A percentile compares a stretch with the other conserved stretches of the same genome.
These are phyloP conservation scores for Caenorhabditis parvicauda DNA, from an alignment of 2,888 invertebrate genomes.

Conservation along the genomic window DNA sequence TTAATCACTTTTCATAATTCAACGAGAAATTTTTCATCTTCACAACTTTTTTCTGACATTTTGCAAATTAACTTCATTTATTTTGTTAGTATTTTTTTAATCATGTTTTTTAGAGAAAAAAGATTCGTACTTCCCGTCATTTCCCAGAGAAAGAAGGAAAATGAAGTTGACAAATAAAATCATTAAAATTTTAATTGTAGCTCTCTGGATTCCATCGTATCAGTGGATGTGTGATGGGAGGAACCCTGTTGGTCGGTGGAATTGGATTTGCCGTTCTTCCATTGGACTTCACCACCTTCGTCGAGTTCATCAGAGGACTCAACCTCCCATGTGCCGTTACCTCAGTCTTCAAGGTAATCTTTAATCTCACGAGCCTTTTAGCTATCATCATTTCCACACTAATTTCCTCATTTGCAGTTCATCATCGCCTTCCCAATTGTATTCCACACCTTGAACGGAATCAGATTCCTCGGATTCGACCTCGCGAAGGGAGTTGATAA, in stretches of 20 bases:
- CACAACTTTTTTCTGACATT: background rate
- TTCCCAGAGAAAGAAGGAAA: background rate
- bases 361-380: background rate
- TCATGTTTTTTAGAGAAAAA: too few relatives aligned
- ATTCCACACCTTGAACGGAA: slow-evolving; percentile 62
- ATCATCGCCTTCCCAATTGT: slow-evolving; percentile 60
- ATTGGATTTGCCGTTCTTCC: slow-evolving; percentile 58
- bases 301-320: slow-evolving; percentile 51
- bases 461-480: slow-evolving; percentile 61
- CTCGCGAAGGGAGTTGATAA: slow-evolving; percentile 53
- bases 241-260: slow-evolving; percentile 58
- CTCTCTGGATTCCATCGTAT: slow-evolving; percentile 60
- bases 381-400: background rate
- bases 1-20: background rate
- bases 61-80: background rate
- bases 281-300: slow-evolving; percentile 54
- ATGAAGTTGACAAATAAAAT: background rate
- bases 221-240: slow-evolving; percentile 59
- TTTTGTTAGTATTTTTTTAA: slow-evolving; percentile 1
- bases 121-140: too few relatives aligned
- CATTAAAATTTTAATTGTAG: slow-evolving; percentile 11
- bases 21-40: too few relatives aligned
- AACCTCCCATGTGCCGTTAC: slow-evolving; percentile 54
- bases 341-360: slow-evolving; percentile 50
- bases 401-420: slow-evolving; percentile 34